Conservation (phyloP, 2,113 vertebrate species). For the Plestiodon gilberti region DNA sequence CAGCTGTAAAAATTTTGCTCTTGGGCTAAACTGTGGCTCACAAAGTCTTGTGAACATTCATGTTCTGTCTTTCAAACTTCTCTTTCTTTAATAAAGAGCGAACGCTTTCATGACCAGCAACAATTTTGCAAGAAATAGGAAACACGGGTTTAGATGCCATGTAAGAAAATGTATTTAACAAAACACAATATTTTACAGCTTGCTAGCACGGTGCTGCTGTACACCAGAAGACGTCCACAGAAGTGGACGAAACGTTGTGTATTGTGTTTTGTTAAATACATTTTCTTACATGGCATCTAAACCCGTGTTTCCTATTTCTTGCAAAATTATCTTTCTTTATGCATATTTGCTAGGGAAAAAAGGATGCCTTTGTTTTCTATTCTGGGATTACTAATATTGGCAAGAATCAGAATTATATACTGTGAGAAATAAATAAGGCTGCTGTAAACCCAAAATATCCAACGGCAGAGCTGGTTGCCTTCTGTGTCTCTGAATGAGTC, state of each 20-base stretch:
- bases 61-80: conserved; percentile 28
- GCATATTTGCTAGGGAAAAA: background rate
- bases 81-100: conserved; percentile 65
- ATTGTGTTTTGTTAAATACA: conserved; percentile 45
- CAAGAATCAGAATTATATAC: background rate
- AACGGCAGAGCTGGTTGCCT: background rate
- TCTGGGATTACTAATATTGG: conserved; percentile 22
- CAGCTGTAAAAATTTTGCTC: conserved; percentile 76
- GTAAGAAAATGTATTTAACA: no score
- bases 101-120: no score
- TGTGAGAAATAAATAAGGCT: background rate
- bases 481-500: background rate
- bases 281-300: conserved; percentile 32
- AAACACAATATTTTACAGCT: no score
- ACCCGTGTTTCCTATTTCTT: no score
- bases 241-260: no score
- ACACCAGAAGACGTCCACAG: no score
- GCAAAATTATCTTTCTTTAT: conserved; percentile 54
- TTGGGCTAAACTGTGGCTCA: conserved; percentile 72
- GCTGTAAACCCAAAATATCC: background rate
- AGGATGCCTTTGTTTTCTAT: conserved; percentile 25
- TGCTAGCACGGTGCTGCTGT: no score
- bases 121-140: no score
- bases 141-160: no score
- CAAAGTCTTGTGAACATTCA: conserved; percentile 60